Base-by-base conservation (phyloP, 2,113 vertebrate genomes). In the Tricholaema leucomelas region DNA sequence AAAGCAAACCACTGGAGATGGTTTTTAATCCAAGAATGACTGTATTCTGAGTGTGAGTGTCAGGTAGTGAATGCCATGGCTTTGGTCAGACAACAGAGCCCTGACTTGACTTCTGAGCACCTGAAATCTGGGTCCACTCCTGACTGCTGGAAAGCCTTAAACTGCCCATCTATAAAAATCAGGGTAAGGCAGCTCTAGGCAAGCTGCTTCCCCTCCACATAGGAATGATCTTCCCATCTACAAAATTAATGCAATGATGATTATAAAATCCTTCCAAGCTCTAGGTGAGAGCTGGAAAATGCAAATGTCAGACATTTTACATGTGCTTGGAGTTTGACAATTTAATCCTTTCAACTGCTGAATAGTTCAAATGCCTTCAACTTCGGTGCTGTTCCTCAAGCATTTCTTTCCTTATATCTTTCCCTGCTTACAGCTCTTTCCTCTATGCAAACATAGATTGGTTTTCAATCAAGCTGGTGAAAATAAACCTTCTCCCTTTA, bases 51-150 rank as follows among this genome's bases (percentile, higher is more conserved):
- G n/a, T n/a, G n/a, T 85, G 30, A 24, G 2, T 12, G 20, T 13
- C 9, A 30, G 28, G 25, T 8, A 50, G 18, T 0, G 0, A 44
- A 31, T 46, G 33, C 14, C 38, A 1, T n/a, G 15, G 33, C 52
- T 80, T 18, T 12, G 40, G 44, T 16, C 66, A 13, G 2, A 10
- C 38, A 19, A 55, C 1, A 5, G 7, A 24, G 23, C n/a, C 3
- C 0, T 59, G 16, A 10, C 46, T 78, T 42, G 10, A 36, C 64
- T 86, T 44, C 40, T 3, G 2, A 52, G 55, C 16, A 1, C 42
- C 72, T 46, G 21, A 60, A 48, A 23, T 23, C 33, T 8, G 1
- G 0, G 10, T 54, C 18, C n/a, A n/a, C n/a, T n/a, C n/a, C n/a
- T n/a, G n/a, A n/a, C n/a, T n/a, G n/a, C 3, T 50, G 17, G 44